Evolutionary conservation across 2,113 vertebrate species (phyloP).

Genomic region (Speoplatyrhinus poulsoni): DNA sequence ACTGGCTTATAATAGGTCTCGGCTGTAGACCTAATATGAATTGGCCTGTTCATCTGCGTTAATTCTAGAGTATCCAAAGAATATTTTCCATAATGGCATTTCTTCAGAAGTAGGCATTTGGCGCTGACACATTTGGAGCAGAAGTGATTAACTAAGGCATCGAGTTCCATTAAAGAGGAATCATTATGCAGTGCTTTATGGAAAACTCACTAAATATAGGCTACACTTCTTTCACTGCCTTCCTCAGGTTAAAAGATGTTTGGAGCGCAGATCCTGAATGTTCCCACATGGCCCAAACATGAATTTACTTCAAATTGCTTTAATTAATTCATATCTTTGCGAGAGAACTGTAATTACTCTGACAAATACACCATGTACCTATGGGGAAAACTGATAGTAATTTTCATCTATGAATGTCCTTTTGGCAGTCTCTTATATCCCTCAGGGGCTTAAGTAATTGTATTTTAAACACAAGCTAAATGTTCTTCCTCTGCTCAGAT

Average conservation of each 20-base stretch:
- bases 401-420: slow-evolving; percentile 35
- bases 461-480: slow-evolving; percentile 55
- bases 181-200: slow-evolving; percentile 39
- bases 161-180: slow-evolving; percentile 29
- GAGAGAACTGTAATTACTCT: slow-evolving; percentile 39
- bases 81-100: slow-evolving; percentile 27
- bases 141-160: slow-evolving; percentile 28
- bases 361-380: slow-evolving; percentile 39
- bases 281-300: slow-evolving; percentile 42
- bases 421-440: slow-evolving; percentile 29
- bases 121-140: slow-evolving; percentile 19
- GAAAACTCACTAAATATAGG: slow-evolving; percentile 46
- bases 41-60: slow-evolving; percentile 10
- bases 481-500: slow-evolving; percentile 32
- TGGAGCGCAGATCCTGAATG: slow-evolving; percentile 2
- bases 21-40: neutral
- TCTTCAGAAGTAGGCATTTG: slow-evolving; percentile 25
- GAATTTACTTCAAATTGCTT: slow-evolving; percentile 49
- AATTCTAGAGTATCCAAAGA: slow-evolving; percentile 14
- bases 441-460: slow-evolving; percentile 48
- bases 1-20: too few relatives aligned
- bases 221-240: slow-evolving; percentile 38
- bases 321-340: slow-evolving; percentile 54
- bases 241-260: slow-evolving; percentile 20
- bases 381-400: slow-evolving; percentile 36